Evolutionary conservation across 1,140 invertebrate genomes (phyloP).

Genomic region (Stegodyphus dumicola): DNA sequence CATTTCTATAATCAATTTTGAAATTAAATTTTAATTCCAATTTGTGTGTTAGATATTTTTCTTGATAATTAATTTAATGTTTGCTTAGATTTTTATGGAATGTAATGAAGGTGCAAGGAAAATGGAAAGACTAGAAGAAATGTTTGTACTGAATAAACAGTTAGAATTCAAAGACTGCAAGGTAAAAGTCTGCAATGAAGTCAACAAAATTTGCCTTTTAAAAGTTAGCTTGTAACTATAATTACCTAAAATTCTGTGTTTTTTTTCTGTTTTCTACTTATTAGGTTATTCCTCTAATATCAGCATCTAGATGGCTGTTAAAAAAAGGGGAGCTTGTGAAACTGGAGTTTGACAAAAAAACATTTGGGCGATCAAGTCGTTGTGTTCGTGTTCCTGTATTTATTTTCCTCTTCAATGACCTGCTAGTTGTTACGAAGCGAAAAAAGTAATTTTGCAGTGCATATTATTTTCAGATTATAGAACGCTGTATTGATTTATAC

Average conservation of each 20-base stretch:
- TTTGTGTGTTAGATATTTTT: no score
- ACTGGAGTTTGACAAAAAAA: conserved; percentile 78
- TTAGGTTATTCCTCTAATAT: conserved; percentile 74
- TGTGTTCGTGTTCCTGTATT: conserved; percentile 76
- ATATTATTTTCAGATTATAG: no score
- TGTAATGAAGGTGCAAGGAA: conserved; percentile 93
- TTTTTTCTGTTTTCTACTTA: conserved; percentile 1
- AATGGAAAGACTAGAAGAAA: conserved; percentile 85
- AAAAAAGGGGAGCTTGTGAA: conserved; percentile 86
- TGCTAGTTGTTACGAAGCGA: conserved; percentile 89
- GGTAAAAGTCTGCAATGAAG: conserved; percentile 4
- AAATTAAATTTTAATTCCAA: no score
- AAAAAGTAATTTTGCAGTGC: conserved; percentile 69
- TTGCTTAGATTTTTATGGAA: conserved; percentile 79
- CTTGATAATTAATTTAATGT: no score
- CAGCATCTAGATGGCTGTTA: conserved; percentile 81
- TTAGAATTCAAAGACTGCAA: conserved; percentile 76
- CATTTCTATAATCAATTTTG: no score
- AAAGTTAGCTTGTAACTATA: not conserved
- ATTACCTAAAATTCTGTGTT: not conserved
- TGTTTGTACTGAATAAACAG: conserved; percentile 76
- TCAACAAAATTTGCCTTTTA: not conserved
- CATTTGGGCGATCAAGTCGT: conserved; percentile 80
- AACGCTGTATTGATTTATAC: no score
- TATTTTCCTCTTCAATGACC: conserved; percentile 91